phyloP scores from a whole-genome alignment of 2,797 vertebrate species.

The Microhierax caerulescens region DNA sequence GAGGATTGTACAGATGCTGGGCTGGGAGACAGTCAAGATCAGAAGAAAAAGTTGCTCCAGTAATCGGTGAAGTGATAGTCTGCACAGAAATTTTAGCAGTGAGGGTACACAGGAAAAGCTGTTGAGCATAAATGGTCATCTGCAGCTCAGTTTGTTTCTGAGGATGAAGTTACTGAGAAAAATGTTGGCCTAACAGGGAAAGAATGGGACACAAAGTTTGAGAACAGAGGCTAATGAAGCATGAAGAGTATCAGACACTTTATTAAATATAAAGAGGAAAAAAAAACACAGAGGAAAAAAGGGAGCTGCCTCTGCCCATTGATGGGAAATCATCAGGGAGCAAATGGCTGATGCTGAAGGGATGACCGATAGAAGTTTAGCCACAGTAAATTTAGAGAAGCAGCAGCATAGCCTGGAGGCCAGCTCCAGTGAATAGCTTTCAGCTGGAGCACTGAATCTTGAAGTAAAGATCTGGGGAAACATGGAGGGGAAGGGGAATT shows the following conservation, averaged over 20 bases:
- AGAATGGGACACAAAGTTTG: no score
- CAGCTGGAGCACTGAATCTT: background rate
- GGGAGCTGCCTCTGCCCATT: background rate
- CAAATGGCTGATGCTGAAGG: background rate
- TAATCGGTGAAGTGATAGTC: background rate
- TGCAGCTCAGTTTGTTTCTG: background rate
- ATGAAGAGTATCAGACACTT: background rate
- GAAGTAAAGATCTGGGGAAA: background rate
- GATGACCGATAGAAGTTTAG: background rate
- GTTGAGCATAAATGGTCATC: background rate
- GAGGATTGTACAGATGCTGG: background rate
- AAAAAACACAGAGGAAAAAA: background rate
- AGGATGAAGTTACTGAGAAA: background rate
- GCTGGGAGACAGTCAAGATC: background rate
- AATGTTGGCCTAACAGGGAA: background rate
- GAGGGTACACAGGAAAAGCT: background rate
- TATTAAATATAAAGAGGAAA: background rate
- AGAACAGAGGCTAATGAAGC: background rate
- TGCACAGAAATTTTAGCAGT: background rate
- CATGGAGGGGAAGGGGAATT: background rate
- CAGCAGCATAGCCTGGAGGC: background rate
- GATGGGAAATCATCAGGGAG: background rate
- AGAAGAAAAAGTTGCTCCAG: background rate
- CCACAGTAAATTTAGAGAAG: background rate
- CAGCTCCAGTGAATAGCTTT: background rate